A percentile compares a stretch with the other conserved stretches of the same genome.
phyloP scores from a whole-genome alignment of 2,797 vertebrate genomes.

The Haliaeetus albicilla region DNA sequence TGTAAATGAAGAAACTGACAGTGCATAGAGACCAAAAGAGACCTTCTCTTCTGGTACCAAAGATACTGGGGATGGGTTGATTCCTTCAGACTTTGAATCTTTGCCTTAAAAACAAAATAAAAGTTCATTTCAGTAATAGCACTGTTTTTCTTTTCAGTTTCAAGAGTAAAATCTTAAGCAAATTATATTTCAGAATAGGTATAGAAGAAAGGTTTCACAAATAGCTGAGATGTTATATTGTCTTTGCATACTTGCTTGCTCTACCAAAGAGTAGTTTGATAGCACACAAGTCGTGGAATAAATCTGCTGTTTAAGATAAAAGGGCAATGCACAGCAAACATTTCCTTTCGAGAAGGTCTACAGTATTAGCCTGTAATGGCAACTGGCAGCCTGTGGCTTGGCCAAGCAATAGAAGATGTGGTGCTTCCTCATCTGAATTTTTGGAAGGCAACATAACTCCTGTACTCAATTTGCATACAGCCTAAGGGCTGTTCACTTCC shows the following conservation, averaged over 20 bases:
- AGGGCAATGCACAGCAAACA: not conserved
- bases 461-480: not conserved
- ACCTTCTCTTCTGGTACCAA: constrained; percentile 95
- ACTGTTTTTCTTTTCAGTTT: not conserved
- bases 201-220: not conserved
- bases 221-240: not conserved
- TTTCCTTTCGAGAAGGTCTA: not conserved
- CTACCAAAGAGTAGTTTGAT: not conserved
- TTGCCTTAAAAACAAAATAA: constrained; percentile 80
- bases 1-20: constrained; percentile 91
- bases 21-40: constrained; percentile 92
- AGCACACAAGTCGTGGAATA: not conserved
- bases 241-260: not conserved
- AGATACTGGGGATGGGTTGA: constrained; percentile 79
- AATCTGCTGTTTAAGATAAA: not conserved
- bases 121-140: not conserved
- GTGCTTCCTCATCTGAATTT: not conserved
- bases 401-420: not conserved
- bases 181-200: not conserved
- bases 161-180: not conserved
- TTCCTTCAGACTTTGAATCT: constrained; percentile 89
- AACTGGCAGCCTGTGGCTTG: not conserved
- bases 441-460: not conserved
- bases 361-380: not conserved
- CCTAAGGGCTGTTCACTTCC: not conserved